phyloP scores from a whole-genome alignment of 2,888 invertebrate species.

The Baccha elongata region DNA sequence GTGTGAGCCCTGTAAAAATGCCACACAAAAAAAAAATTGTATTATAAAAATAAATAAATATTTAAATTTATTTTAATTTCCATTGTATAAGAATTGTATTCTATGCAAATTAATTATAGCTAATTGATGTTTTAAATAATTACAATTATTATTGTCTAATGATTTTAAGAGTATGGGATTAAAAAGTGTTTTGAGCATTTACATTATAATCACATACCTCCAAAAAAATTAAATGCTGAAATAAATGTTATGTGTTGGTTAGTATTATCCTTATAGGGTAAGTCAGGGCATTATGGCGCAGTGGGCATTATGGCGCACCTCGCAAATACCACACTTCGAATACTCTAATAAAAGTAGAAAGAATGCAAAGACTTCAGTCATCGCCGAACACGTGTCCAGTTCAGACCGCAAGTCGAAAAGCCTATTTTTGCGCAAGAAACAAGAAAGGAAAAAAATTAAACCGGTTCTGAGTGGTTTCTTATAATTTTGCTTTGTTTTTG shows the following conservation, averaged over 20 bases:
- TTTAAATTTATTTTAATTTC: conserved; percentile 27
- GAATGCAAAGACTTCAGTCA: too few species aligned
- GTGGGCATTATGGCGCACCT: too few species aligned
- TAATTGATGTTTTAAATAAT: conserved; percentile 30
- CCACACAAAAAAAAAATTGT: conserved; percentile 29
- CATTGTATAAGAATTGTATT: conserved; percentile 33
- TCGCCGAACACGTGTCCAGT: too few species aligned
- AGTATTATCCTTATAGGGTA: conserved; percentile 61
- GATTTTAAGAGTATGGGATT: conserved; percentile 54
- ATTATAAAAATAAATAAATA: conserved; percentile 16
- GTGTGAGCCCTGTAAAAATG: conserved; percentile 46
- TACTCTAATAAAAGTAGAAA: too few species aligned
- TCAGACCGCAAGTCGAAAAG: too few species aligned
- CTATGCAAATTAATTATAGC: conserved; percentile 11
- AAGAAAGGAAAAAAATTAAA: too few species aligned
- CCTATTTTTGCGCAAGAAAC: too few species aligned
- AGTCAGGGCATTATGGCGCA: too few species aligned
- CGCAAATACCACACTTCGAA: too few species aligned
- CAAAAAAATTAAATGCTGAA: conserved; percentile 42
- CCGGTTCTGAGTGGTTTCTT: too few species aligned
- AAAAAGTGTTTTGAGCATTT: conserved; percentile 32
- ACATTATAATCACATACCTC: conserved; percentile 37
- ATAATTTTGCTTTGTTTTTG: too few species aligned
- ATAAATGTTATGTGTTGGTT: conserved; percentile 65
- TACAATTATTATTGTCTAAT: conserved; percentile 38